These are phyloP conservation scores for Abscondita cerata DNA, from an alignment of 2,888 invertebrate genomes.

Conservation along the genomic window DNA sequence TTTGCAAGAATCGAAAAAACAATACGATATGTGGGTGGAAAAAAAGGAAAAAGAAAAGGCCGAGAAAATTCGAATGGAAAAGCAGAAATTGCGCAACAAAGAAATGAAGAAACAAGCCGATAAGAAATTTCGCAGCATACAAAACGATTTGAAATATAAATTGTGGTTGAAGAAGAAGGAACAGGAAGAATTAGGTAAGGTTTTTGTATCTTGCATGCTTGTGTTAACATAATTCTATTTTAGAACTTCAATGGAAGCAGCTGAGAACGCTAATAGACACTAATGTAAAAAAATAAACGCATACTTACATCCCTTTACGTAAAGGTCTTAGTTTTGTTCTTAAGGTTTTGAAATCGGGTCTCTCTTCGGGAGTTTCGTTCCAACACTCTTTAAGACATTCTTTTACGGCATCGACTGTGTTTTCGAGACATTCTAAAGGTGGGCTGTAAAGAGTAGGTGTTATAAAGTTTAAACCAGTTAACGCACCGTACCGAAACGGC, in stretches of 20 bases:
- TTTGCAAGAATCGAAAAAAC: neutral
- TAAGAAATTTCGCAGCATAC: neutral
- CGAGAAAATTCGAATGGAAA: neutral
- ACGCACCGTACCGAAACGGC: conserved; percentile 71
- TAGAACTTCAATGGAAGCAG: conserved; percentile 10
- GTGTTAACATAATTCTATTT: neutral
- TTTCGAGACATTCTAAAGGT: conserved; percentile 77
- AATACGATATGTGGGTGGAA: neutral
- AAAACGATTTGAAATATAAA: conserved; percentile 4
- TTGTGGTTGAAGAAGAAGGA: conserved; percentile 15
- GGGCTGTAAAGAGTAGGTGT: too few species aligned
- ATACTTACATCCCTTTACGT: conserved; percentile 85
- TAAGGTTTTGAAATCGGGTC: conserved; percentile 87
- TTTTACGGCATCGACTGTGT: conserved; percentile 84
- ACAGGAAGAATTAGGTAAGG: conserved; percentile 8
- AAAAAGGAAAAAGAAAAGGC: neutral
- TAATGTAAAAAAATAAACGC: conserved; percentile 12
- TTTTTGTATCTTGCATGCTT: neutral
- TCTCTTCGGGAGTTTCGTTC: conserved; percentile 77
- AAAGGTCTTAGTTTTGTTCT: conserved; percentile 80
- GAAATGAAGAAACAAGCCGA: neutral
- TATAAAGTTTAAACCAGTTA: too few species aligned
- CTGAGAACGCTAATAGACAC: neutral
- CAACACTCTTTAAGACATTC: conserved; percentile 89
- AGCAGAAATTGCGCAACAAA: neutral